phyloP scores from a whole-genome alignment of 2,888 invertebrate species.

The Bellardia bayeri region DNA sequence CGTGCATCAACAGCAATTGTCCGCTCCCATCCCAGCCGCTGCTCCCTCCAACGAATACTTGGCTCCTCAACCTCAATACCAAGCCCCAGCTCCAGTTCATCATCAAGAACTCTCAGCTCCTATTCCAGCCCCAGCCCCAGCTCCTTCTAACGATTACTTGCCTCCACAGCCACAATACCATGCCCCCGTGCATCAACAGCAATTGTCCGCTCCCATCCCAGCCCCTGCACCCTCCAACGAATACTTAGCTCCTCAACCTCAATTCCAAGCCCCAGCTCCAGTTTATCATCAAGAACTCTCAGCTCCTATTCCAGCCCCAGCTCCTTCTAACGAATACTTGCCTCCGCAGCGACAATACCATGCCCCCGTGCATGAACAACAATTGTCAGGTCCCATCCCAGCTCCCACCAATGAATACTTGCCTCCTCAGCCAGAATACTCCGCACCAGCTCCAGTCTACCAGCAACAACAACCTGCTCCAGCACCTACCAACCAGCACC shows the following conservation, averaged over 20 bases:
- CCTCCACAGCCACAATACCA: background rate
- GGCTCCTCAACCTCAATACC: conserved; percentile 41
- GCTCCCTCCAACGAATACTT: conserved; percentile 56
- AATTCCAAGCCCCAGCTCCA: conserved; percentile 32
- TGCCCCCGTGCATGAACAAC: background rate
- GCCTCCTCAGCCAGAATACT: conserved; percentile 29
- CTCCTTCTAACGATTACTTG: conserved; percentile 49
- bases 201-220: background rate
- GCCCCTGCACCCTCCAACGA: conserved; percentile 42
- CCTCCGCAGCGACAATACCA: conserved; percentile 37
- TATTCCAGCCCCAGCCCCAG: conserved; percentile 21
- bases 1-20: conserved; percentile 12
- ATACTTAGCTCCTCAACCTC: conserved; percentile 23
- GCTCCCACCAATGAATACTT: conserved; percentile 45
- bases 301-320: background rate
- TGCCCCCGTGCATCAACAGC: conserved; percentile 10
- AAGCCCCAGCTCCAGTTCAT: background rate
- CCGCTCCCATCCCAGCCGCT: conserved; percentile 25
- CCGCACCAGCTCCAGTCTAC: too few relatives aligned
- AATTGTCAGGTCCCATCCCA: conserved; percentile 36
- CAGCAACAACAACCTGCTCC: too few relatives aligned
- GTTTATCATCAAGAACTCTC: conserved; percentile 19
- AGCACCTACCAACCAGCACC: conserved; percentile 35
- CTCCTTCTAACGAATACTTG: conserved; percentile 55
- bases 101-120: conserved; percentile 33